Conservation (phyloP, 2,888 invertebrate species). For the Chloroclysta siterata region DNA sequence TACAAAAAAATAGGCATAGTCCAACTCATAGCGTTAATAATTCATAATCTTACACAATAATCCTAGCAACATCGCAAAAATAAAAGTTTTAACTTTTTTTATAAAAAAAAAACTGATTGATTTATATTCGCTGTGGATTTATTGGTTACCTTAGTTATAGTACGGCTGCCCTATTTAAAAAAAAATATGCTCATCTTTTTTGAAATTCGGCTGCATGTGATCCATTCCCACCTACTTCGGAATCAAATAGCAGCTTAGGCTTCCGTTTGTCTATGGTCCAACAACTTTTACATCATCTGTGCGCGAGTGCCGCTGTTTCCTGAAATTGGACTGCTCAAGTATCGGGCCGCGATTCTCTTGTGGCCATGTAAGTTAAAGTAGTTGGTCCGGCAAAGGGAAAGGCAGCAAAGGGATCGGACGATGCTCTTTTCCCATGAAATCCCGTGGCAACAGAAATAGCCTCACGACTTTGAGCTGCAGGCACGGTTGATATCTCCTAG, state of each 20-base stretch:
- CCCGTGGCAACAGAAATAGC: not conserved
- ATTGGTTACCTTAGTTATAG: not conserved
- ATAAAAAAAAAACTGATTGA: too few relatives aligned
- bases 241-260: not conserved
- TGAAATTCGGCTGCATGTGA: not conserved
- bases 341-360: conserved; percentile 28
- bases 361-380: conserved; percentile 35
- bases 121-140: too few relatives aligned
- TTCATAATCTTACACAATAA: too few relatives aligned
- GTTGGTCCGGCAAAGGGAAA: conserved; percentile 22
- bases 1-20: too few relatives aligned
- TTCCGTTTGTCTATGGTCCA: conserved; percentile 5
- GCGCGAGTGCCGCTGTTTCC: conserved; percentile 29
- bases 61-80: too few relatives aligned
- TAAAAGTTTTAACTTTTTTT: too few relatives aligned
- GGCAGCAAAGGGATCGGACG: conserved; percentile 18
- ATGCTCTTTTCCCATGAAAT: conserved; percentile 26
- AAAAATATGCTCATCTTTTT: too few relatives aligned
- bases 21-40: too few relatives aligned
- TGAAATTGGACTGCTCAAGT: conserved; percentile 23
- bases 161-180: too few relatives aligned
- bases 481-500: too few relatives aligned
- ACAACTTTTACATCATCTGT: conserved; percentile 18
- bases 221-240: not conserved
- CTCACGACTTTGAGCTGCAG: too few relatives aligned